A percentile compares a stretch with the other conserved stretches of the same genome.
phyloP scores from a whole-genome alignment of 2,113 vertebrate genomes.

The sheep (Ovis aries) region ARS-UI_Ramb_v3.0 NC_056054.1:6437001-6437500 shows the following conservation, averaged over 20 bases:
- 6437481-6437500: too few relatives aligned
- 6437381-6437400: not conserved
- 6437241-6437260: not conserved
- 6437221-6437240: not conserved
- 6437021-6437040: not conserved
- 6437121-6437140: not conserved
- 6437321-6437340: not conserved
- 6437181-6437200: not conserved
- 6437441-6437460: not conserved
- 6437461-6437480: not conserved
- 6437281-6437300: not conserved
- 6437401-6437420: accelerated
- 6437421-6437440: not conserved
- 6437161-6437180: not conserved
- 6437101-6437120: not conserved
- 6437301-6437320: not conserved
- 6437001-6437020: not conserved
- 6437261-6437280: not conserved
- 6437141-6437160: not conserved
- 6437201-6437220: not conserved
- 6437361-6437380: not conserved
- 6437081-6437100: not conserved
- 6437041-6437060: not conserved
- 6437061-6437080: not conserved
- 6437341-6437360: accelerated